These are phyloP conservation scores for Diabrotica balteata DNA, from an alignment of 2,888 invertebrate species.

Conservation along the genomic window DNA sequence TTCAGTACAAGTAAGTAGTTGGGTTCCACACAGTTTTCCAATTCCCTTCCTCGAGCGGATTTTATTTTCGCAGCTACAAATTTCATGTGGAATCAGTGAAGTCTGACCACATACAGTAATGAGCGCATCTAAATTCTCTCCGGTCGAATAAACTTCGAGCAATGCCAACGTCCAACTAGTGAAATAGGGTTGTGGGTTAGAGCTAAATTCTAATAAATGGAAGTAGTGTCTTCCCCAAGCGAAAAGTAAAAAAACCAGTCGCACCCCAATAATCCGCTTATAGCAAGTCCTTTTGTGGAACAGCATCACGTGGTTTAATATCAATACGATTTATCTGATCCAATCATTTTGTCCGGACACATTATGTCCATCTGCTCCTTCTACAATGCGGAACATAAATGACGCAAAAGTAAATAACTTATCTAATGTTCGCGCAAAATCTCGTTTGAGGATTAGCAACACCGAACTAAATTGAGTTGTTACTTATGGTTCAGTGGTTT, in stretches of 20 bases:
- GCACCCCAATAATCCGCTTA: slow-evolving; percentile 53
- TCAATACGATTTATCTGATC: slow-evolving; percentile 56
- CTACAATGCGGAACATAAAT: slow-evolving; percentile 17
- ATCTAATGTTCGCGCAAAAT: background rate
- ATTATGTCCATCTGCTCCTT: slow-evolving; percentile 45
- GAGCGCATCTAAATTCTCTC: background rate
- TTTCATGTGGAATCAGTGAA: background rate
- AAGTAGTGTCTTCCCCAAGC: slow-evolving; percentile 24
- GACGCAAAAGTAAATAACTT: slow-evolving; percentile 19
- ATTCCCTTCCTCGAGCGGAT: background rate
- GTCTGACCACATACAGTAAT: background rate
- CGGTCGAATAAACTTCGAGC: slow-evolving; percentile 4
- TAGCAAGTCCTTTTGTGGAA: slow-evolving; percentile 53
- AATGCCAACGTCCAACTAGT: background rate
- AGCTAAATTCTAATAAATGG: slow-evolving; percentile 22
- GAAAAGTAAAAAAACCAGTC: slow-evolving; percentile 55
- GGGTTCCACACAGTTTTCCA: too few species aligned
- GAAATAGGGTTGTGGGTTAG: slow-evolving; percentile 21
- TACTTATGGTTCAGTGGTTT: too few species aligned
- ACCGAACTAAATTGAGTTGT: too few species aligned
- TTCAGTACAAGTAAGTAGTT: too few species aligned
- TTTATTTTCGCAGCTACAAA: background rate
- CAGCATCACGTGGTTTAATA: slow-evolving; percentile 54
- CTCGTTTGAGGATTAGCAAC: too few species aligned
- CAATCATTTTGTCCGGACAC: slow-evolving; percentile 41